Percentiles rank a stretch among this genome's conserved stretches.
These are phyloP conservation scores for Oikopleura vanhoeffeni DNA, from an alignment of 23 tunicate species.

Conservation along the genomic window DNA sequence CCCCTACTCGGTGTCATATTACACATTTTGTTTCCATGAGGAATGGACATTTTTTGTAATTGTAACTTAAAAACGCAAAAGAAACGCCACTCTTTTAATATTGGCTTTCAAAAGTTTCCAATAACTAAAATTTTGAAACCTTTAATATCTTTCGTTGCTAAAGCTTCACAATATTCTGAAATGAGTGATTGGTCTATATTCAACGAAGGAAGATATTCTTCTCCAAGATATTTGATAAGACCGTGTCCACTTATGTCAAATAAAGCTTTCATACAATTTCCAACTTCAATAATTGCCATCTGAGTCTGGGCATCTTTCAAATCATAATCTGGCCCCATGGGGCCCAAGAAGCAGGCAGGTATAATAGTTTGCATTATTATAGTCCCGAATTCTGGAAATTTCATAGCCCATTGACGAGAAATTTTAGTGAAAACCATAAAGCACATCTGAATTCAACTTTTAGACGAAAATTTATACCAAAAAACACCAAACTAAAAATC, in stretches of 20 bases:
- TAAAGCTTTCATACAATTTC: constrained; percentile 36
- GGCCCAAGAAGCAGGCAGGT: constrained; percentile 71
- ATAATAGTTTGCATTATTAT: constrained; percentile 21
- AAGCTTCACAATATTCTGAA: constrained; percentile 28
- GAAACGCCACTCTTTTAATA: no score
- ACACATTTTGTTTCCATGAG: no score
- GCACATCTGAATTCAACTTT: constrained; percentile 1
- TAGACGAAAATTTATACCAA: no score
- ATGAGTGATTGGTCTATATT: background rate
- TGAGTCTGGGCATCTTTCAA: constrained; percentile 75
- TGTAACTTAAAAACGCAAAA: no score
- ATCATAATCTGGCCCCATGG: constrained; percentile 39
- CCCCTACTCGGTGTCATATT: no score
- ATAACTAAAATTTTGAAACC: no score
- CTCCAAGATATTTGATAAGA: background rate
- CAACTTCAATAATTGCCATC: constrained; percentile 49
- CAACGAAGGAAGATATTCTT: constrained; percentile 18
- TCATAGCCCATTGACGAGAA: background rate
- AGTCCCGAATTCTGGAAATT: background rate
- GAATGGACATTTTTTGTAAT: no score
- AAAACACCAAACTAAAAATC: no score
- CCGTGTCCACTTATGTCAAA: constrained; percentile 13
- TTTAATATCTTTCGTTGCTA: constrained; percentile 10
- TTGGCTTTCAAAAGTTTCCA: no score
- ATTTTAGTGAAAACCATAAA: background rate